A percentile compares a stretch with the other conserved stretches of the same genome.
Conservation (phyloP, 2,113 vertebrate species). For the Neolamprologus sp. region DNA sequence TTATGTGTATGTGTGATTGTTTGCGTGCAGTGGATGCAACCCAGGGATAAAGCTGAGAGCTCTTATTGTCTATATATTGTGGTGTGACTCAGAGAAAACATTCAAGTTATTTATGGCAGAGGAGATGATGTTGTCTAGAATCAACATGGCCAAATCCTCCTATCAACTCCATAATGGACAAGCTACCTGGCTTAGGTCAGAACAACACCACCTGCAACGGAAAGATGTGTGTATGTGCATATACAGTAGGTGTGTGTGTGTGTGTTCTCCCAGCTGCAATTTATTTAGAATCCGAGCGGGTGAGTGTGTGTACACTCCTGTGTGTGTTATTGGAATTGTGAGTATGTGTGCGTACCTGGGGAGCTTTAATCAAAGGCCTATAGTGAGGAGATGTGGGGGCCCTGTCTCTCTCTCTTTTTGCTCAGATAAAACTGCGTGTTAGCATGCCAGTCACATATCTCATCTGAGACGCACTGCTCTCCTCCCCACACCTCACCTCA, state of each 20-base stretch:
- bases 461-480: conserved; percentile 66
- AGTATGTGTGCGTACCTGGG: conserved; percentile 57
- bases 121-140: conserved; percentile 57
- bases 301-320: conserved; percentile 20
- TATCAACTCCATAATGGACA: conserved; percentile 73
- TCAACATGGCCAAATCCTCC: conserved; percentile 70
- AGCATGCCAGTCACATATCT: conserved; percentile 79
- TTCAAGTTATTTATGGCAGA: conserved; percentile 56
- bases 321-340: conserved; percentile 30
- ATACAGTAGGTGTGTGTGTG: conserved; percentile 23
- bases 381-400: conserved; percentile 46
- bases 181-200: conserved; percentile 63
- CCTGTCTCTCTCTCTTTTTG: conserved; percentile 37
- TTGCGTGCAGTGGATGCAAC: conserved; percentile 8
- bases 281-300: conserved; percentile 44
- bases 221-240: conserved; percentile 15
- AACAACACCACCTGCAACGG: conserved; percentile 56
- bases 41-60: conserved; percentile 37
- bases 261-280: conserved; percentile 18
- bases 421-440: conserved; percentile 73
- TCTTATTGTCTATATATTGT: conserved; percentile 54
- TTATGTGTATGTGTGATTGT: background rate
- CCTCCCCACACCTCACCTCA: conserved; percentile 44
- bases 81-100: conserved; percentile 51
- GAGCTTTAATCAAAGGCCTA: conserved; percentile 72